These are phyloP conservation scores for Scomber japonicus DNA, from an alignment of 2,113 vertebrate genomes.

Conservation along the genomic window DNA sequence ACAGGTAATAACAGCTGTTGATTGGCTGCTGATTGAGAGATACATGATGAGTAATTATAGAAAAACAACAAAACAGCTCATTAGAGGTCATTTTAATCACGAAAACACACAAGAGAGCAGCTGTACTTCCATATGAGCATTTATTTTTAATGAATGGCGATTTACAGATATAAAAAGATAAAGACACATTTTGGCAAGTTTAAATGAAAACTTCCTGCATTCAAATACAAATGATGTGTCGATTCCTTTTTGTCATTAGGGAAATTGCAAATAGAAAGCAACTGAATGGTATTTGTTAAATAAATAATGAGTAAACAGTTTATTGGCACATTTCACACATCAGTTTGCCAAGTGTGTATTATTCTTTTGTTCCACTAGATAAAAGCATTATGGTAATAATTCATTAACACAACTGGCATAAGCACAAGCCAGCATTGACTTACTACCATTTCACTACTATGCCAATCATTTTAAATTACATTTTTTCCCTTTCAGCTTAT, in stretches of 20 bases:
- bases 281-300: not conserved
- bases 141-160: not conserved
- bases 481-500: too few species aligned
- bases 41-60: not conserved
- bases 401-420: too few species aligned
- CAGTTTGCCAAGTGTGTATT: not conserved
- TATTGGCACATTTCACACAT: too few species aligned
- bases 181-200: not conserved
- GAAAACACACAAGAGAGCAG: not conserved
- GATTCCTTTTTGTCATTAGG: not conserved
- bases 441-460: too few species aligned
- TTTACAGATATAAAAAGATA: not conserved
- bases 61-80: not conserved
- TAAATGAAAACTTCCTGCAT: not conserved
- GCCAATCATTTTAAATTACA: too few species aligned
- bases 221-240: too few species aligned
- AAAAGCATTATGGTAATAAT: too few species aligned
- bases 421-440: too few species aligned
- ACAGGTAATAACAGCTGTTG: not conserved
- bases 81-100: not conserved
- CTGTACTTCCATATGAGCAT: not conserved
- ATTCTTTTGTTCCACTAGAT: too few species aligned
- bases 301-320: not conserved
- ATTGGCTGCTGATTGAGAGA: not conserved
- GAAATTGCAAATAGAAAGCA: not conserved